Conservation (phyloP, 1,140 invertebrate species). For the Drosophila ficusphila region DNA sequence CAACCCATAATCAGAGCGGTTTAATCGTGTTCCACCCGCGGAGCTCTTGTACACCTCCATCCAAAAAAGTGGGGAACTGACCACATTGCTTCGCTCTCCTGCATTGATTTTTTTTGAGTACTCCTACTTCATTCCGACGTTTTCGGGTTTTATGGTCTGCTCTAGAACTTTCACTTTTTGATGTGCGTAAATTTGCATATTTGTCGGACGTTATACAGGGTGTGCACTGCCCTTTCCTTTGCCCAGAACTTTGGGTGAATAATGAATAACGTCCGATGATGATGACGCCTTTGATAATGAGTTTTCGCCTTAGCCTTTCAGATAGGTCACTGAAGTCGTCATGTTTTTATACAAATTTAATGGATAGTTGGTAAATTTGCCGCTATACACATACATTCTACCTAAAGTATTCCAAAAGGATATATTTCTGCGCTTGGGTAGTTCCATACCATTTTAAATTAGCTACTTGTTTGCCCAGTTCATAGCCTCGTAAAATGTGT, state of each 20-base stretch:
- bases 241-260: conserved; percentile 42
- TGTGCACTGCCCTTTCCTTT: neutral
- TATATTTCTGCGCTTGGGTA: neutral
- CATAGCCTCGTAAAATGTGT: conserved; percentile 10
- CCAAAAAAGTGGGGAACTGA: conserved; percentile 10
- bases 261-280: conserved; percentile 39
- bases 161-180: conserved; percentile 62
- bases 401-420: neutral
- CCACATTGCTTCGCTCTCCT: conserved; percentile 39
- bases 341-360: conserved; percentile 3
- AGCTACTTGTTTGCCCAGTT: neutral
- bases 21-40: conserved; percentile 54
- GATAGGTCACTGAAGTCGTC: conserved; percentile 43
- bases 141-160: conserved; percentile 44
- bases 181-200: conserved; percentile 72
- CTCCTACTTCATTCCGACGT: conserved; percentile 27
- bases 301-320: conserved; percentile 20
- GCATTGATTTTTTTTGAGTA: conserved; percentile 73
- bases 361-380: neutral
- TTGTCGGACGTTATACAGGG: conserved; percentile 34
- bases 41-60: neutral
- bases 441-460: neutral
- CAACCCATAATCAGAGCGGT: conserved; percentile 67
- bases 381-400: no score
- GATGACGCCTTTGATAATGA: conserved; percentile 43